phyloP scores from a whole-genome alignment of 2,113 vertebrate species.

The Orthonyx spaldingii region DNA sequence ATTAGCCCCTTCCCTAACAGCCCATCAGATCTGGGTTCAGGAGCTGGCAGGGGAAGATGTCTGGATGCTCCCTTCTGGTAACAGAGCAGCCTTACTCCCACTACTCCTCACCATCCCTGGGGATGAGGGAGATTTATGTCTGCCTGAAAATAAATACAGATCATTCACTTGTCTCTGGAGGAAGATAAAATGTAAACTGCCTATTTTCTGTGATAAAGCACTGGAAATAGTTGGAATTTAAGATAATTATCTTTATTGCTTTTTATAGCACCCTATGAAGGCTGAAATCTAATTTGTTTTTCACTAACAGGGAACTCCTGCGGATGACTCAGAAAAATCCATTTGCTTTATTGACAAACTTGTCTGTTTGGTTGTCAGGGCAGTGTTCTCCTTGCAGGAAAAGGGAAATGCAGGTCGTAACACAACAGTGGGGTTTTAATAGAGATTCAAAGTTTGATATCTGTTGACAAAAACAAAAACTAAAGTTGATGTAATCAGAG shows the following conservation, averaged over 20 bases:
- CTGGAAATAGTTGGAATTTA: slow-evolving; percentile 46
- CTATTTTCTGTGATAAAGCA: slow-evolving; percentile 20
- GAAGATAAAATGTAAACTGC: slow-evolving; percentile 8
- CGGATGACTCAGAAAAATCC: slow-evolving; percentile 27
- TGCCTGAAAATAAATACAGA: not conserved
- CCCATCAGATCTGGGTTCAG: not conserved
- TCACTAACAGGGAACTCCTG: slow-evolving; percentile 8
- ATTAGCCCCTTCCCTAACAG: not conserved
- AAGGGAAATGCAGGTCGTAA: not conserved
- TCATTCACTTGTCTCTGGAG: slow-evolving; percentile 11
- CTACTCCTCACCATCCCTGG: rapidly evolving
- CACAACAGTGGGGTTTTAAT: not conserved
- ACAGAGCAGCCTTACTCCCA: not conserved
- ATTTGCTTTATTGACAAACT: slow-evolving; percentile 46
- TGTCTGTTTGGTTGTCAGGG: not conserved
- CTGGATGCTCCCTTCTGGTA: not conserved
- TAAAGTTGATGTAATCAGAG: not conserved
- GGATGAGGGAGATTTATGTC: not conserved
- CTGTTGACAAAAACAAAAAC: not conserved
- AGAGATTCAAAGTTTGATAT: not conserved
- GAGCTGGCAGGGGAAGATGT: not conserved
- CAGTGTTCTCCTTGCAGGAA: not conserved
- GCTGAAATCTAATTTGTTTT: slow-evolving; percentile 44
- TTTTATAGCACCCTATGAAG: slow-evolving; percentile 33
- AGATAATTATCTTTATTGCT: slow-evolving; percentile 56